phyloP scores from a whole-genome alignment of 2,888 invertebrate genomes.

The Meteorus cinctellus region DNA sequence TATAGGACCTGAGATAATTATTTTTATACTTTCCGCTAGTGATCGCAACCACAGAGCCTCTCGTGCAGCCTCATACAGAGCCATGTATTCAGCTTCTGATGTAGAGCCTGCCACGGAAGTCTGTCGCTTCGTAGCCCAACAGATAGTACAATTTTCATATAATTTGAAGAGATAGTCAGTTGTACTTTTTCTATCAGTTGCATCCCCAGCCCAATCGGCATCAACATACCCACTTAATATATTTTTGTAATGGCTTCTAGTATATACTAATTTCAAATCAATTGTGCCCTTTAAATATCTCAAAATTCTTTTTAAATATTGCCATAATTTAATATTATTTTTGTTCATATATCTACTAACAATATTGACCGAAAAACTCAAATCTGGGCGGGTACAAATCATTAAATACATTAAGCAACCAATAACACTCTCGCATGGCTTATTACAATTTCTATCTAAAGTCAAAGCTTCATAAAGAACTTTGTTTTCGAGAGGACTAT shows the following conservation, averaged over 20 bases:
- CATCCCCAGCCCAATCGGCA: constrained; percentile 32
- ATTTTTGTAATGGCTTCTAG: not conserved
- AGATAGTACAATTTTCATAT: constrained; percentile 25
- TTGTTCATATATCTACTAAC: constrained; percentile 28
- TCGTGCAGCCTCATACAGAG: constrained; percentile 16
- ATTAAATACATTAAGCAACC: constrained; percentile 50
- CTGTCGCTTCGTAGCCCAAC: constrained; percentile 36
- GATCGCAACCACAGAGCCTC: constrained; percentile 33
- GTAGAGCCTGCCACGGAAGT: constrained; percentile 31
- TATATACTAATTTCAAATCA: constrained; percentile 25
- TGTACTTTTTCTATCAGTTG: constrained; percentile 20
- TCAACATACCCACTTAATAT: constrained; percentile 32
- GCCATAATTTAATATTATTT: constrained; percentile 31
- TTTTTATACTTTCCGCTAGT: constrained; percentile 16
- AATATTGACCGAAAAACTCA: constrained; percentile 31
- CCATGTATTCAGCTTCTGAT: constrained; percentile 40
- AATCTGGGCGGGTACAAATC: constrained; percentile 43
- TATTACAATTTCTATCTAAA: no score
- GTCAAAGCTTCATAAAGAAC: not conserved
- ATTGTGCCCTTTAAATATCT: constrained; percentile 25
- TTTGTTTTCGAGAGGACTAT: constrained; percentile 42
- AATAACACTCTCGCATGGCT: constrained; percentile 41
- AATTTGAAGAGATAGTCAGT: constrained; percentile 29
- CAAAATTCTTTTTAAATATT: constrained; percentile 33
- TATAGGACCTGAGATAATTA: not conserved